These are phyloP conservation scores for Campoletis sonorensis DNA, from an alignment of 1,140 invertebrate genomes.

Conservation along the genomic window DNA sequence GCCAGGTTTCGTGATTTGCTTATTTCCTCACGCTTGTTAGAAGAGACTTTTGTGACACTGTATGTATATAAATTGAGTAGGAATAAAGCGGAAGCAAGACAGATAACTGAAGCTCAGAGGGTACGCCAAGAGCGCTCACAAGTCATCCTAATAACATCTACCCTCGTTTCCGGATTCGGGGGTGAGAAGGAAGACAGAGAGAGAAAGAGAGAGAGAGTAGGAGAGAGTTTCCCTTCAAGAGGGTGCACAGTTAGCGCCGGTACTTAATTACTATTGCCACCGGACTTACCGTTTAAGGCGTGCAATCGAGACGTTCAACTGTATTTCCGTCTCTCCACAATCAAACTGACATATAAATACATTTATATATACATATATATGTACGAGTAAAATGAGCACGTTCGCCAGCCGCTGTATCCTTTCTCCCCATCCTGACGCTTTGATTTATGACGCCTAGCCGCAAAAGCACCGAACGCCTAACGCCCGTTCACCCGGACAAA, in stretches of 20 bases:
- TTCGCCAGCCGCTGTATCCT: slow-evolving; percentile 20
- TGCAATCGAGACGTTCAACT: slow-evolving; percentile 66
- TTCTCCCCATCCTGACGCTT: slow-evolving; percentile 6
- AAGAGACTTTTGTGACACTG: too few species aligned
- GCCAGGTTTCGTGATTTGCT: too few species aligned
- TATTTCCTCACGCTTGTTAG: too few species aligned
- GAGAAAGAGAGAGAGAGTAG: not conserved
- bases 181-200: slow-evolving; percentile 14
- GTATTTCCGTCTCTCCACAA: slow-evolving; percentile 59
- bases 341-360: not conserved
- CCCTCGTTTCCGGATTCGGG: slow-evolving; percentile 67
- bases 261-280: slow-evolving; percentile 71
- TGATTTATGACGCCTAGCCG: slow-evolving; percentile 42
- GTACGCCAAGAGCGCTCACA: slow-evolving; percentile 59
- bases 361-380: not conserved
- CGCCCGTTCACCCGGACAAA: slow-evolving; percentile 35
- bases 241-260: slow-evolving; percentile 54
- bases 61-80: too few species aligned
- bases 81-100: slow-evolving; percentile 35
- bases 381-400: not conserved
- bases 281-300: slow-evolving; percentile 58
- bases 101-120: slow-evolving; percentile 50
- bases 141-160: slow-evolving; percentile 72
- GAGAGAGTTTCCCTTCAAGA: slow-evolving; percentile 59
- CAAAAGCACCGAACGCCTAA: slow-evolving; percentile 26